Conservation (phyloP, 2,888 invertebrate species). For the Therioaphis trifolii region DNA sequence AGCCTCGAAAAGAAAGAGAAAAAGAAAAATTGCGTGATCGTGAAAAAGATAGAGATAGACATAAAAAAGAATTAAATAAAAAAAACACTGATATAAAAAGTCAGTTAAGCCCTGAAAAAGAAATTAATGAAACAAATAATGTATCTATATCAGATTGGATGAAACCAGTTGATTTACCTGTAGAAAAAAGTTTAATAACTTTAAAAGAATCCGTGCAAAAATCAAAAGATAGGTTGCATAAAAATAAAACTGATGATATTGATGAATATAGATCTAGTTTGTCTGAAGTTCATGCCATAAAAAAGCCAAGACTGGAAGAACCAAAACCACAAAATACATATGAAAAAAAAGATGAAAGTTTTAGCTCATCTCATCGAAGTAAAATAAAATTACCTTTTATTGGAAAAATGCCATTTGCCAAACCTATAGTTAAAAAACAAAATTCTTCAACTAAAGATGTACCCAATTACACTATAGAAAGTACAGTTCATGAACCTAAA, state of each 20-base stretch:
- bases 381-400: conserved; percentile 85
- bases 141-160: conserved; percentile 60
- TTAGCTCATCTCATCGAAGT: conserved; percentile 65
- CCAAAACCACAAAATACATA: conserved; percentile 14
- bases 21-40: conserved; percentile 60
- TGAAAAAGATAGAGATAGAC: conserved; percentile 66
- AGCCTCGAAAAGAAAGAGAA: conserved; percentile 56
- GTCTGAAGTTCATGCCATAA: conserved; percentile 64
- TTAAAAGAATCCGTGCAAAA: conserved; percentile 58
- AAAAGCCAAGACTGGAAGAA: conserved; percentile 67
- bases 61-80: conserved; percentile 68
- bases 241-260: conserved; percentile 51
- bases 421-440: conserved; percentile 46
- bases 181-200: conserved; percentile 58
- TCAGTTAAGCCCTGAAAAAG: conserved; percentile 63
- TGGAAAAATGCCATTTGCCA: conserved; percentile 81
- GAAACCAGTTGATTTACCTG: conserved; percentile 57
- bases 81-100: conserved; percentile 68
- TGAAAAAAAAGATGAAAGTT: conserved; percentile 65
- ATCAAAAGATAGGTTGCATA: conserved; percentile 53
- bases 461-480: conserved; percentile 50
- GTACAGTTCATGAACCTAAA: conserved; percentile 27
- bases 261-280: conserved; percentile 12
- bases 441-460: conserved; percentile 38
- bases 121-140: conserved; percentile 55